Conservation (phyloP, 30 jellyfish, hydroid and myxozoan genomes). For the Hydractinia symbiolongicarpus region DNA sequence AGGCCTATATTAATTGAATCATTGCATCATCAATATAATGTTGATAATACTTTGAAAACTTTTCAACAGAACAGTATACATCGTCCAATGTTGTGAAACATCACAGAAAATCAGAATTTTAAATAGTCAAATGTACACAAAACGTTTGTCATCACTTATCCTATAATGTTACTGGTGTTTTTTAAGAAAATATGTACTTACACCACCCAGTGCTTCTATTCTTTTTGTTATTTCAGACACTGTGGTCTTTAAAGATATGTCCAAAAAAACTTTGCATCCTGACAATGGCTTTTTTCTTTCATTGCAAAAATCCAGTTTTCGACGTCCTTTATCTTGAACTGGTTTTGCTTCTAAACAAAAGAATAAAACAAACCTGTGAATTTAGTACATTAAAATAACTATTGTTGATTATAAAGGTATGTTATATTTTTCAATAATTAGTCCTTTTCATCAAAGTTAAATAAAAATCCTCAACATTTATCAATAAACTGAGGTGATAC, state of each 20-base stretch:
- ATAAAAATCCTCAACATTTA: too few species aligned
- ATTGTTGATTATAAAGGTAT: too few species aligned
- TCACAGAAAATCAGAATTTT: background rate
- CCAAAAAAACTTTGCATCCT: background rate
- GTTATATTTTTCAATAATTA: too few species aligned
- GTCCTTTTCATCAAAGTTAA: too few species aligned
- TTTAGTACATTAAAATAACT: too few species aligned
- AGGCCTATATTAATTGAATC: too few species aligned
- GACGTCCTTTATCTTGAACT: conserved; percentile 2
- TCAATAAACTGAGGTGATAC: too few species aligned
- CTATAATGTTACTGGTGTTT: too few species aligned
- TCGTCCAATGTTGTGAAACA: background rate
- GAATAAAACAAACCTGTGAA: background rate
- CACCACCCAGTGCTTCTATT: conserved; percentile 1
- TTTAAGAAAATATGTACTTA: background rate
- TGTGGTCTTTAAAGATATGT: background rate
- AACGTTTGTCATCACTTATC: background rate
- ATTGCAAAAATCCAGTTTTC: conserved; percentile 1
- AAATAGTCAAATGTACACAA: background rate
- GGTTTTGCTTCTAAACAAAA: background rate
- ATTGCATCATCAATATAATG: too few species aligned
- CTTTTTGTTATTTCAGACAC: background rate
- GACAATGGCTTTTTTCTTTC: background rate
- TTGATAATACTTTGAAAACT: too few species aligned
- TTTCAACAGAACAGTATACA: too few species aligned